phyloP scores from a whole-genome alignment of 2,113 vertebrate genomes.

The Drymodes brunneopygia region DNA sequence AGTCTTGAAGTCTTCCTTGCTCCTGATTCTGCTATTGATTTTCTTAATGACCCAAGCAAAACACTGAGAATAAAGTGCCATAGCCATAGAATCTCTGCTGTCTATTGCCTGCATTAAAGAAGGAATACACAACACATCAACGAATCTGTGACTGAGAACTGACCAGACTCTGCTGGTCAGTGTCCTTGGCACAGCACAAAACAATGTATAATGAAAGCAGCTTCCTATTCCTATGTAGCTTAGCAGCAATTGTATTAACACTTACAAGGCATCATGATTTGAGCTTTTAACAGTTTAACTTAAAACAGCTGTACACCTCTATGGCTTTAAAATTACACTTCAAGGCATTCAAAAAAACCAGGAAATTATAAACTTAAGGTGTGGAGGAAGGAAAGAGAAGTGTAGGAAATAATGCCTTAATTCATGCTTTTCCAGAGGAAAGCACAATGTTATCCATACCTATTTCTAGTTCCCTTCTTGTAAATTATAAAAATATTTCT shows the following conservation, averaged over 20 bases:
- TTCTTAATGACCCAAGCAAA: constrained; percentile 94
- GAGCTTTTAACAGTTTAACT: not conserved
- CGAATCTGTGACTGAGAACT: not conserved
- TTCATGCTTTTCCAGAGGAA: not conserved
- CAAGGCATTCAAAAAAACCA: not conserved
- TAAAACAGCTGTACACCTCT: not conserved
- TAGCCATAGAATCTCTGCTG: constrained; percentile 95
- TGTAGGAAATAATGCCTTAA: not conserved
- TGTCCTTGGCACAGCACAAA: not conserved
- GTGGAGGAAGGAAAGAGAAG: not conserved
- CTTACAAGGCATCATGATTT: not conserved
- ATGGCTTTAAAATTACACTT: not conserved
- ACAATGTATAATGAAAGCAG: not conserved
- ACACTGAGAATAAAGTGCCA: constrained; percentile 97
- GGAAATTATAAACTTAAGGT: not conserved
- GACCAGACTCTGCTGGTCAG: not conserved
- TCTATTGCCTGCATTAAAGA: constrained; percentile 82
- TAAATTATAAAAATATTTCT: not conserved
- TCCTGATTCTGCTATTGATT: constrained; percentile 90
- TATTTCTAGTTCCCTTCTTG: not conserved
- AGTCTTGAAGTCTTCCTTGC: constrained; percentile 89
- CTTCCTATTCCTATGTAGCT: not conserved
- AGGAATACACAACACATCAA: not conserved
- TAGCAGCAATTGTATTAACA: not conserved
- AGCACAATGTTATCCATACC: not conserved